Evolutionary conservation across 2,797 vertebrate species (phyloP), one percentile per base, ranked within the genome.

Genomic region (Chelon labrosus): DNA sequence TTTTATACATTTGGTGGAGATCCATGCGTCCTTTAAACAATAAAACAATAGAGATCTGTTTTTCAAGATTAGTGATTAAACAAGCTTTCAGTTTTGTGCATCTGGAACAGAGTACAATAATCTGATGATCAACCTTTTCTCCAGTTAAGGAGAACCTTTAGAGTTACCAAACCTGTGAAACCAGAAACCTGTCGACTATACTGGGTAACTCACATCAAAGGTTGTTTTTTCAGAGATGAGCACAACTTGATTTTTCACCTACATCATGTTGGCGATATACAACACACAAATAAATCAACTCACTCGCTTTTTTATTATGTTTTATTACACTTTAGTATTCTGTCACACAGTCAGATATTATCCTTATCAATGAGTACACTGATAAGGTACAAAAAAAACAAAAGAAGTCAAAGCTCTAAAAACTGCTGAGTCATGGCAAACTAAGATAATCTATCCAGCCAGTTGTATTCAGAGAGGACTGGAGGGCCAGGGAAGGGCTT

Each of bases 151-250:
- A 22, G 22, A 22, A 22, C 14, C 14, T 44, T 6, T 44, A 44
- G 2, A 49, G 22, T 12, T 46, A 60, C 47, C 22, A 69, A 59
- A 65, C 70, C 70, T 44, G 70, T 16, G 16, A 52, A 65, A 65
- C 52, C 52, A 56, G 60, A 39, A 63, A 35, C 31, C 54, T 44
- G 10, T 58, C 19, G 13, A 31, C 31, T 22, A 3, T 22, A 22
- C 22, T 22, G 22, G 7, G 2, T 31, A 31, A 31, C 7, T 5
- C 4, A 31, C 4, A 31, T 31, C 7, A 31, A 31, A 31, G 31
- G 4, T 11, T 11, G 14, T 3, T 63, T 51, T 61, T 53, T 31
- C 4, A 3, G 5, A 31, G 31, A 31, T 31, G 31, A 31, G 4
- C 31, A 31, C 12, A 47, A 19, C 7, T 13, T 58, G 12, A 39